phyloP scores from a whole-genome alignment of 1,140 invertebrate species.

The Aphelinus certus region DNA sequence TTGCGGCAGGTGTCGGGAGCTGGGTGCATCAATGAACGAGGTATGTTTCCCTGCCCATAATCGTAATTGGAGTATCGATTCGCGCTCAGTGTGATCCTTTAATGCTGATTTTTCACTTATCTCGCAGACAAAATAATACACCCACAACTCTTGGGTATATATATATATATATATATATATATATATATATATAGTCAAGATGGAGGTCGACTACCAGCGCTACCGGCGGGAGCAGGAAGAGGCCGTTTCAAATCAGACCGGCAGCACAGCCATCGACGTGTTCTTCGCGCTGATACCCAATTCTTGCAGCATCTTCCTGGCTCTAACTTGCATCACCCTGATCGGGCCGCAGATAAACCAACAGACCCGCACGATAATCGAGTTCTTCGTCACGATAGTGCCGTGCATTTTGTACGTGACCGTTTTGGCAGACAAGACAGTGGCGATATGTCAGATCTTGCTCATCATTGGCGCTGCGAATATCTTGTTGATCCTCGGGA shows the following conservation, averaged over 20 bases:
- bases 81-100: too few relatives aligned
- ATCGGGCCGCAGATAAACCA: constrained; percentile 37
- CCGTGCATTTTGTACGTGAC: constrained; percentile 67
- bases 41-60: neutral
- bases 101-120: neutral
- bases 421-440: constrained; percentile 53
- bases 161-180: neutral
- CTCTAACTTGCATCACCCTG: constrained; percentile 47
- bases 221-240: constrained; percentile 55
- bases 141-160: neutral
- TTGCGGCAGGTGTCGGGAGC: neutral
- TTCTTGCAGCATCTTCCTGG: constrained; percentile 57
- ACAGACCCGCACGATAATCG: constrained; percentile 54
- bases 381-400: constrained; percentile 66
- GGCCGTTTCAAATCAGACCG: constrained; percentile 57
- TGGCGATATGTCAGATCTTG: constrained; percentile 45
- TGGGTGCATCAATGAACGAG: neutral
- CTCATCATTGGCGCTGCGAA: constrained; percentile 46
- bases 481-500: constrained; percentile 37
- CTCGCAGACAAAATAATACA: constrained; percentile 8
- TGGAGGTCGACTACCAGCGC: constrained; percentile 41
- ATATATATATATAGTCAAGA: neutral
- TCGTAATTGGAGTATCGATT: neutral
- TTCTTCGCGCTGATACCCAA: constrained; percentile 63
- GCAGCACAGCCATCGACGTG: constrained; percentile 56